Percentiles rank a stretch among this genome's conserved stretches.
These are phyloP conservation scores for Achatina immaculata DNA, from an alignment of 1,140 invertebrate genomes.

Conservation along the genomic window DNA sequence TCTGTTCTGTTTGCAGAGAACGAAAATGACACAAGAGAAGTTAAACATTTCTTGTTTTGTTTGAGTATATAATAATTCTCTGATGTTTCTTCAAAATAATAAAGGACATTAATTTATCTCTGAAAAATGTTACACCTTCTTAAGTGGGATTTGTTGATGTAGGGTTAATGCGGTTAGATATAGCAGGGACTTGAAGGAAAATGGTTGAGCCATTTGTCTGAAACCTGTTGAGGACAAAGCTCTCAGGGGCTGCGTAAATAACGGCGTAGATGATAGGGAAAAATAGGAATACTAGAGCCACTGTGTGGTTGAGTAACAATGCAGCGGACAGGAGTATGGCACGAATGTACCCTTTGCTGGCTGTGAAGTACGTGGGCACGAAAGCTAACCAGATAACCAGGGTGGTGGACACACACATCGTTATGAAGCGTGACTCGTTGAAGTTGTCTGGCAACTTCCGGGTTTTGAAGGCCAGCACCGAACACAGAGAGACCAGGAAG, in stretches of 20 bases:
- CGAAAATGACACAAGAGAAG: no score
- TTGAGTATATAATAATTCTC: no score
- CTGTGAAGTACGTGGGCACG: conserved; percentile 55
- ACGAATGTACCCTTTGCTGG: conserved; percentile 41
- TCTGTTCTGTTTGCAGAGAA: no score
- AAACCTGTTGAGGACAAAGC: background rate
- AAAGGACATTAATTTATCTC: no score
- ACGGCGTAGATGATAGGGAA: conserved; percentile 72
- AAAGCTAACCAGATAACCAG: conserved; percentile 50
- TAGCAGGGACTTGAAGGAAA: background rate
- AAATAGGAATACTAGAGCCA: background rate
- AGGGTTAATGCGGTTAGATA: no score
- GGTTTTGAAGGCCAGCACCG: conserved; percentile 85
- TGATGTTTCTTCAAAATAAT: no score
- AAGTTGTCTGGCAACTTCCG: conserved; percentile 57
- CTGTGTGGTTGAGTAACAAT: conserved; percentile 52
- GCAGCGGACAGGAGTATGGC: conserved; percentile 49
- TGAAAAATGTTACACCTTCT: no score
- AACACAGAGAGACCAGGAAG: conserved; percentile 86
- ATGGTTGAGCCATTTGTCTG: background rate
- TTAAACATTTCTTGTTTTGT: no score
- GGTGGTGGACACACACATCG: conserved; percentile 51
- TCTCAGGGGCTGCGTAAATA: conserved; percentile 66
- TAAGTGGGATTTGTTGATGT: no score
- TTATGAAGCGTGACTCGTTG: conserved; percentile 55